Percentiles rank a stretch among this genome's conserved stretches.
phyloP scores from a whole-genome alignment of 2,797 vertebrate genomes.

The Cirrhinus mrigala region DNA sequence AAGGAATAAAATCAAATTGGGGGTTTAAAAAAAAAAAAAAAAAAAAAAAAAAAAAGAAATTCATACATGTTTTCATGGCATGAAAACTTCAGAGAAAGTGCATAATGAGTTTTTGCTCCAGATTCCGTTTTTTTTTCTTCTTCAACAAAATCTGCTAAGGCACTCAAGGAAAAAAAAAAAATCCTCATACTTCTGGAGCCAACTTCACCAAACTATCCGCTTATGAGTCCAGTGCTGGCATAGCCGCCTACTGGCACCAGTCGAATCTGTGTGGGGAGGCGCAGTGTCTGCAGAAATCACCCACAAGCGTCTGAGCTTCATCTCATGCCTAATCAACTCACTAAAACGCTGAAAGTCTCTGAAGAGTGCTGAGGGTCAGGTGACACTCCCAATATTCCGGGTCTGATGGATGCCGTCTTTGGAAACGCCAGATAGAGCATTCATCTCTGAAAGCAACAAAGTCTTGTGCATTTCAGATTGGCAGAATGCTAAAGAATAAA shows the following conservation, averaged over 20 bases:
- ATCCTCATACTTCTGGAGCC: slow-evolving; percentile 1
- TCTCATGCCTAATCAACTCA: slow-evolving; percentile 22
- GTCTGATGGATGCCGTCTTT: neutral
- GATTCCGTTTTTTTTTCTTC: neutral
- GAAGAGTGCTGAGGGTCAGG: neutral
- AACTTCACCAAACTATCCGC: slow-evolving; percentile 31
- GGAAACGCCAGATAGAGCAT: neutral
- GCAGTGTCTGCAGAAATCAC: slow-evolving; percentile 28
- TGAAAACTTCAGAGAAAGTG: slow-evolving; percentile 1
- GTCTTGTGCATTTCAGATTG: neutral
- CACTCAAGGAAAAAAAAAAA: slow-evolving; percentile 16
- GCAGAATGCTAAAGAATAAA: neutral
- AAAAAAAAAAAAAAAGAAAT: no score
- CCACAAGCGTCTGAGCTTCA: slow-evolving; percentile 24
- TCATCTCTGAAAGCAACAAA: neutral
- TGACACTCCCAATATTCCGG: neutral
- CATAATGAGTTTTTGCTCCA: slow-evolving; percentile 10
- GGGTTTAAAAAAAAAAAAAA: neutral
- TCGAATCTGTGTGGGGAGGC: slow-evolving; percentile 18
- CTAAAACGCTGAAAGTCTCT: slow-evolving; percentile 6
- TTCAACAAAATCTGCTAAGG: slow-evolving; percentile 9
- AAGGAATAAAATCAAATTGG: neutral
- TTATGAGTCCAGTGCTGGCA: slow-evolving; percentile 20
- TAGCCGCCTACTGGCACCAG: slow-evolving; percentile 12
- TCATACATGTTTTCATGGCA: neutral